Base-by-base conservation (phyloP, 2,888 invertebrate genomes). In the Temnothorax ravouxi region DNA sequence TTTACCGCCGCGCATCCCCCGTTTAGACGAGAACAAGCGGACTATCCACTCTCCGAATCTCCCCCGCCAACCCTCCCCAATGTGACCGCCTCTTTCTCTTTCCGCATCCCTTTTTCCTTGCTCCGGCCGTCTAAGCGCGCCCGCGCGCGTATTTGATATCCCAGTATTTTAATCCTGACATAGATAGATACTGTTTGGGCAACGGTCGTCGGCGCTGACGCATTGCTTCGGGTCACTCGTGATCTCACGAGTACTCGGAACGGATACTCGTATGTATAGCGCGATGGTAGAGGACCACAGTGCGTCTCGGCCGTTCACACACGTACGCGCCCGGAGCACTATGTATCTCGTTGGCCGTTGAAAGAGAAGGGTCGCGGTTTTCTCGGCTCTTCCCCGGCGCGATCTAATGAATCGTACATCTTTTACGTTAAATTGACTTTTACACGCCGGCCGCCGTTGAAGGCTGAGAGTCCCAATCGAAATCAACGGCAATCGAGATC, bases 101-200 rank as follows among this genome's bases (percentile, higher is more conserved):
- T 82, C 74, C 85, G 84, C 67, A 79, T 67, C 86, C 84, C 79
- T 61, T 87, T 77, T 62, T 85, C 82, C 66, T 71, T 52, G 64
- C 64, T 25, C 59, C 59, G 77, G 34, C 34, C 71, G 69, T 44
- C 79, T 66, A 47, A 71, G 59, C 72, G 56, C 66, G 52, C 66
- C 11, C 66, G 66, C 79, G 72, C 83, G 86, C 89, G 91, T 93
- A 93, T 94, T 93, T 93, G 92, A 93, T 93, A 93, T 92, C 92
- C 92, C 89, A 92, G 93, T 92, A 92, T 94, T 95, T 94, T 94
- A 94, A 94, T 94, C 94, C 94, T 94, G 95, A 95, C 94, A 92
- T 94, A 93, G 95, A 95, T 94, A 92, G 94, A 95, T 95, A 93
- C 93, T 94, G 93, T 94, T 94, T 94, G 94, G 92, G 87, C 92